Evolutionary conservation across 1,140 invertebrate genomes (phyloP), one percentile per base, ranked within the genome.

Genomic region (Meloidogyne exigua): DNA sequence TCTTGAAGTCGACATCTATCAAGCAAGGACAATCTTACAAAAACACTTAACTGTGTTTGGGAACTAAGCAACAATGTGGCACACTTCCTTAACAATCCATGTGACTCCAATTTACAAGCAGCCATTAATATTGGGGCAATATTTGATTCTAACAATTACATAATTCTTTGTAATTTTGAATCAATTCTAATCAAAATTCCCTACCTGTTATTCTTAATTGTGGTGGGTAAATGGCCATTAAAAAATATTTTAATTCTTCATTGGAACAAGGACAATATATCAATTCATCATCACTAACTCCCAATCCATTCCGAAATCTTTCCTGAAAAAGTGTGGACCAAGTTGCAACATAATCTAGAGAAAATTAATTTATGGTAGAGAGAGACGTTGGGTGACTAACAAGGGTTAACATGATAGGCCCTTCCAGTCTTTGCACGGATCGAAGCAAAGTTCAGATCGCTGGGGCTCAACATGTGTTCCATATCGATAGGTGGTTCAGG

Each of bases 181-280:
- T 21, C 13, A 13, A 13, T 13, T 13, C 2, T 13, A 32, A 3
- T 7, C 7, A 3, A 2, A 28, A 63, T 11, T 11, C 26, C 21
- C 25, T 25, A 85, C 84, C 84, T 66, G 81, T 86, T 36, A 86
- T 87, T 67, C 86, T 74, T 23, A 86, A 64, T 76, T 86, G 85
- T 13, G 85, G 85, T 25, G 85, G 85, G 76, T 87, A 86, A 28
- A 87, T 87, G 13, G 85, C 86, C 84, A 86, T 85, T 15, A 86
- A 81, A 71, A 86, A 86, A 12, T 83, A 85, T 70, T 87, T 87
- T 21, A 86, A 68, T 66, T 86, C 85, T 75, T 86, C 85, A 68
- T 85, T 85, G 15, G 84, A 81, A 72, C 86, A 87, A 7, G 85
- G 85, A 62, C 85, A 87, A 64, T 81, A 87, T 42, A 86, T 76